Evolutionary conservation across 2,797 vertebrate species (phyloP), one percentile per base, ranked within the genome.

Genomic region (Falco rusticolus): DNA sequence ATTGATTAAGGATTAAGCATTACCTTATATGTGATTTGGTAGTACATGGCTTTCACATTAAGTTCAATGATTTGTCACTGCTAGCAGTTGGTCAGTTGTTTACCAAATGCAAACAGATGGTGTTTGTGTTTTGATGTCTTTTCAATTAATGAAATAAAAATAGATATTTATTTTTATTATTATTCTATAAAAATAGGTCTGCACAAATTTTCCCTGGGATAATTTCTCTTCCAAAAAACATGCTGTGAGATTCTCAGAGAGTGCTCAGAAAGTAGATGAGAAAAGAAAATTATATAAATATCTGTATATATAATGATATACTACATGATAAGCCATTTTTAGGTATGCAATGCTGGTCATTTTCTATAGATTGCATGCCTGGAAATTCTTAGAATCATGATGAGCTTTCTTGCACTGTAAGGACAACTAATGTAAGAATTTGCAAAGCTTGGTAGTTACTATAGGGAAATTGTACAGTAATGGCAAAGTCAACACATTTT

Each of bases 311-410:
- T 51, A 70, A 51, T 25, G 6, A 47, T 59, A 69, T 7, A 24
- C 1, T 7, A 26, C 4, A 13, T 34, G 5, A 54, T 17, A 82
- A 76, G 7, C 9, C 12, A 29, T 16, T 39, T 47, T 47, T 37
- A n/a, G 6, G 7, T 66, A n/a, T 18, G 24, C 2, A 47, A 1
- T 26, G 21, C 2, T 47, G 11, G 21, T 45, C 0, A 37, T 57
- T 87, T 74, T 65, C 1, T 9, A 15, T 37, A 53, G 41, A 37
- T 22, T 50, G 4, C 6, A 28, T 57, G 8, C 8, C 12, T 84
- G 54, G 25, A 90, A 76, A 63, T n/a, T 41, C 2, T 70, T 39
- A 59, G 13, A 87, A 50, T 74, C 19, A 45, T 0, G 1, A 5
- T 48, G 45, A 78, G 18, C 5, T 48, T 92, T 75, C 22, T 47